Evolutionary conservation across 1,140 invertebrate genomes (phyloP).

Genomic region (Hyles vespertilio): DNA sequence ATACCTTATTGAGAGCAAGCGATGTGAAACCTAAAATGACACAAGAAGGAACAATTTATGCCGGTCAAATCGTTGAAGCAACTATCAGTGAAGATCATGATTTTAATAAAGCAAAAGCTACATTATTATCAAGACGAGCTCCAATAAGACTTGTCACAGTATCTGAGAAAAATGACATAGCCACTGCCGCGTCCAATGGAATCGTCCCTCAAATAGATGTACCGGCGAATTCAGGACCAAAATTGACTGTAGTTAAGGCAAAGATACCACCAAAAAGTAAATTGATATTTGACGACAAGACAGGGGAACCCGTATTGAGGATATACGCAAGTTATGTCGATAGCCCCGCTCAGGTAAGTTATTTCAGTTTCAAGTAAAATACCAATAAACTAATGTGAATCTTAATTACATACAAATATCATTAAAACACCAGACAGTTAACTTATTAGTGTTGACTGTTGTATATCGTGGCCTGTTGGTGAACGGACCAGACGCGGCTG

Average conservation of each 20-base stretch:
- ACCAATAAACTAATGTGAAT: too few relatives aligned
- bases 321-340: slow-evolving; percentile 66
- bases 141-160: slow-evolving; percentile 44
- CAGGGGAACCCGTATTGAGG: slow-evolving; percentile 60
- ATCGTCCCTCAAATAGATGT: neutral
- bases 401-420: too few relatives aligned
- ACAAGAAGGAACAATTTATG: slow-evolving; percentile 50
- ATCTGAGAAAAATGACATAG: slow-evolving; percentile 30
- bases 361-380: neutral
- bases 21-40: slow-evolving; percentile 42
- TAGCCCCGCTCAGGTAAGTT: slow-evolving; percentile 48
- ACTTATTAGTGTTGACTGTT: too few relatives aligned
- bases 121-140: slow-evolving; percentile 39
- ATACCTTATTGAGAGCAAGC: slow-evolving; percentile 50
- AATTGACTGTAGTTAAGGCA: slow-evolving; percentile 47
- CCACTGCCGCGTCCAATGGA: slow-evolving; percentile 16
- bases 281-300: slow-evolving; percentile 60
- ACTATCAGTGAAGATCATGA: slow-evolving; percentile 60
- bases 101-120: slow-evolving; percentile 51
- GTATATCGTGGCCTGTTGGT: too few relatives aligned
- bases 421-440: too few relatives aligned
- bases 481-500: too few relatives aligned
- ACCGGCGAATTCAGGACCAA: slow-evolving; percentile 26
- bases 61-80: slow-evolving; percentile 60
- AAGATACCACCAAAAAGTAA: slow-evolving; percentile 65